Base-by-base conservation (phyloP, 2,888 invertebrate genomes). In the Actias luna region DNA sequence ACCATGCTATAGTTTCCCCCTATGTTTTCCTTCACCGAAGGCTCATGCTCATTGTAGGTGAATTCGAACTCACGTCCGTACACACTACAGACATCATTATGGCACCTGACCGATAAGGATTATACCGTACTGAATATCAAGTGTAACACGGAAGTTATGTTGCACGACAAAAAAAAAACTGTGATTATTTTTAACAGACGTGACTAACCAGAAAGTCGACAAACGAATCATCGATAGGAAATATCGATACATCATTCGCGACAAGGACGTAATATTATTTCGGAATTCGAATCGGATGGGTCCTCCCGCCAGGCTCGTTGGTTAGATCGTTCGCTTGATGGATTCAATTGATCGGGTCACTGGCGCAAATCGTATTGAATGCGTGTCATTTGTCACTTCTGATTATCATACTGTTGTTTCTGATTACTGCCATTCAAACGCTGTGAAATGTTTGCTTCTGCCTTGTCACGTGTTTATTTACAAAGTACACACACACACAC, bases 311-410 rank as follows among this genome's bases (percentile, higher is more conserved):
- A 55, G 55, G 29, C 42, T 42, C 46, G 46, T 33, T 33, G 33
- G 22, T 25, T 50, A 29, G 55, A 27, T 55, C 55, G n/a, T 55
- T 55, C n/a, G 55, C 29, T 29, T 55, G 55, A 55, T 55, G 55
- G 55, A 55, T 55, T 29, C 55, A 55, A 55, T 55, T 55, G 55
- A 62, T 62, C 46, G 58, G 33, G 46, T 50, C 46, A 25, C 50
- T 35, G 33, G 35, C 50, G 46, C 50, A 18, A 35, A 33, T 50
- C 60, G 22, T 33, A 55, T 55, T 55, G 55, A 29, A 29, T 22
- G 55, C 55, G 29, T 29, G n/a, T 55, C 55, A 55, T 55, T 55
- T 55, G 55, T 55, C 55, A 55, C 5, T 55, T 55, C 29, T 29
- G 55, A 55, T 55, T 55, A 55, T 29, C 55, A 29, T 55, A 29